A percentile compares a stretch with the other conserved stretches of the same genome.
phyloP scores from a whole-genome alignment of 2,888 invertebrate species.

The Agapostemon virescens region DNA sequence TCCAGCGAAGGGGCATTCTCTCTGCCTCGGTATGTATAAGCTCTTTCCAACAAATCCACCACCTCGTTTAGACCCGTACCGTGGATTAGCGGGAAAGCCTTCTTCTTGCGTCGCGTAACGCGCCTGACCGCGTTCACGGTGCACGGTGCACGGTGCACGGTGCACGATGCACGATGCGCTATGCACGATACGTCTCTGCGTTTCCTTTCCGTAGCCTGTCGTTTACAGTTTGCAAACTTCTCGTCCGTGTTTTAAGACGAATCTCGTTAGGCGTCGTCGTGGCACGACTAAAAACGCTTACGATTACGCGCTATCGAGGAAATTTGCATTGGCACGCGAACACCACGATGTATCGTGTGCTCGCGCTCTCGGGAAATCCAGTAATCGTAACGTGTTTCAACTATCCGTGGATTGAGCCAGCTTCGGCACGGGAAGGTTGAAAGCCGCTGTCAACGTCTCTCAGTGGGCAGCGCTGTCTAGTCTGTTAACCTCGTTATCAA shows the following conservation, averaged over 20 bases:
- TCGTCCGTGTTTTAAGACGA: not conserved
- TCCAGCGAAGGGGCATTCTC: constrained; percentile 53
- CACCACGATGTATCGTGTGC: not conserved
- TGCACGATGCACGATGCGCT: not conserved
- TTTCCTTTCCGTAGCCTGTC: constrained; percentile 1
- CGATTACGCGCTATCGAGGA: not conserved
- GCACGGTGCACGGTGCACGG: not conserved
- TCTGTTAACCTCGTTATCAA: constrained; percentile 80
- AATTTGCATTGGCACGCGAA: not conserved
- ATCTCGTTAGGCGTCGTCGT: not conserved
- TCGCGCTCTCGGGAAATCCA: constrained; percentile 3
- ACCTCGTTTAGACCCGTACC: constrained; percentile 78
- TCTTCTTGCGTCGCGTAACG: constrained; percentile 75
- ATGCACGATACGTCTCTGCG: not conserved
- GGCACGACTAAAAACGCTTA: not conserved
- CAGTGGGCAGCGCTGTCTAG: constrained; percentile 78
- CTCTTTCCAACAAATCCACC: constrained; percentile 80
- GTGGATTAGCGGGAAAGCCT: constrained; percentile 77
- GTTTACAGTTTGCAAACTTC: not conserved
- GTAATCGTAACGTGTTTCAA: constrained; percentile 55
- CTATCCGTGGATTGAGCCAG: constrained; percentile 63
- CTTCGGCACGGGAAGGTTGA: constrained; percentile 73
- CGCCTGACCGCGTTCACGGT: constrained; percentile 76
- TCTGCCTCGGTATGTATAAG: constrained; percentile 73
- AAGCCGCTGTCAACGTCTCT: constrained; percentile 81